Evolutionary conservation across 2,113 vertebrate genomes (phyloP).

Genomic region (Actenoides lindsayi): DNA sequence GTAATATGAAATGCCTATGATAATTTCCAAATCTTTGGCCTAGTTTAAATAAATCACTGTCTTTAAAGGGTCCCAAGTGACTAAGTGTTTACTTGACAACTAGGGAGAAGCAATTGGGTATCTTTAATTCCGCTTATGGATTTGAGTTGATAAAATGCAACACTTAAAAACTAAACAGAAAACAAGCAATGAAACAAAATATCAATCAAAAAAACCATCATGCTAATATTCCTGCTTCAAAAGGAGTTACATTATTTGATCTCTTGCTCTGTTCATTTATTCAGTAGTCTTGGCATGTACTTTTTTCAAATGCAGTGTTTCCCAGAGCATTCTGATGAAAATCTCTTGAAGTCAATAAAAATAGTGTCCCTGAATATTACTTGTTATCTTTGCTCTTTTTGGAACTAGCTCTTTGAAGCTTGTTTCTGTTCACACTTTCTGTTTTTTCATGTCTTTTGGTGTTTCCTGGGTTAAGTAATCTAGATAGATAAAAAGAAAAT

Average conservation of each 20-base stretch:
- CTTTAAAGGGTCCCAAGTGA: neutral
- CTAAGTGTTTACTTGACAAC: neutral
- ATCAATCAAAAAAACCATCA: neutral
- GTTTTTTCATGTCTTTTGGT: neutral
- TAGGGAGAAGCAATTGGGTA: neutral
- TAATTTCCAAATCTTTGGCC: neutral
- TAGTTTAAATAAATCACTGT: neutral
- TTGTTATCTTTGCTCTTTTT: neutral
- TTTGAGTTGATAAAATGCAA: neutral
- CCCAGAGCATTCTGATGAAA: neutral
- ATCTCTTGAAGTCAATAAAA: neutral
- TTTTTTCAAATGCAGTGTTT: neutral
- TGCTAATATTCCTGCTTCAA: neutral
- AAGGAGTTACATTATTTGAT: neutral
- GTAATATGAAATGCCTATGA: neutral
- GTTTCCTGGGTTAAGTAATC: neutral
- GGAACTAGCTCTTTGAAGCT: neutral
- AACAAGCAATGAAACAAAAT: neutral
- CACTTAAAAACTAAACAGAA: neutral
- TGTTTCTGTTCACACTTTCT: neutral
- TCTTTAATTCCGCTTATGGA: neutral
- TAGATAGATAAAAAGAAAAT: neutral
- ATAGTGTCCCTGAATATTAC: neutral
- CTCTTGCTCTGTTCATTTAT: neutral
- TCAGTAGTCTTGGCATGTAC: neutral